Percentiles rank a stretch among this genome's conserved stretches.
phyloP scores from a whole-genome alignment of 2,113 vertebrate species.

The Nematolebias whitei region DNA sequence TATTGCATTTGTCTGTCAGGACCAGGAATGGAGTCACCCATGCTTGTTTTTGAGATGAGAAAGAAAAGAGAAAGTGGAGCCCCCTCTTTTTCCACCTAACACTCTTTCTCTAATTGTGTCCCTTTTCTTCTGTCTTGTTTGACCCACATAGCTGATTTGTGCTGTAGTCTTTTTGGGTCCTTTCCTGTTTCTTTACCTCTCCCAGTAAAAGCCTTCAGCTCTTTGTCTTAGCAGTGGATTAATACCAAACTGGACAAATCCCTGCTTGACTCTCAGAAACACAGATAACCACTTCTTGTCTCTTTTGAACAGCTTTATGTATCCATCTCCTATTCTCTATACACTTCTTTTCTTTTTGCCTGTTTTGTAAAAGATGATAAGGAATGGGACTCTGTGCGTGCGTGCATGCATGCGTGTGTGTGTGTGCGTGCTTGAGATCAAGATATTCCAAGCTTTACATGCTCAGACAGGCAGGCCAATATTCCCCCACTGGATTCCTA shows the following conservation, averaged over 20 bases:
- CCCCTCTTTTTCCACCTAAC: slow-evolving; percentile 4
- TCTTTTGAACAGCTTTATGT: slow-evolving; percentile 52
- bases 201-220: slow-evolving; percentile 69
- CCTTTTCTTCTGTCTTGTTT: slow-evolving; percentile 58
- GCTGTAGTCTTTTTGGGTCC: slow-evolving; percentile 50
- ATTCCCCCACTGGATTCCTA: slow-evolving; percentile 78
- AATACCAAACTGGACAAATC: slow-evolving; percentile 63
- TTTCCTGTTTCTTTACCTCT: slow-evolving; percentile 60
- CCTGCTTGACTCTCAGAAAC: slow-evolving; percentile 52
- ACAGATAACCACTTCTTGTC: slow-evolving; percentile 41
- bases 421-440: slow-evolving; percentile 28
- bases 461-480: slow-evolving; percentile 78
- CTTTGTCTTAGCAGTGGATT: slow-evolving; percentile 71
- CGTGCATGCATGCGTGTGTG: slow-evolving; percentile 42
- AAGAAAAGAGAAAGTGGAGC: slow-evolving; percentile 37
- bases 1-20: slow-evolving; percentile 41
- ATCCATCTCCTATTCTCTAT: slow-evolving; percentile 55
- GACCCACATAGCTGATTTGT: slow-evolving; percentile 75
- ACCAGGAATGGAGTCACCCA: slow-evolving; percentile 34
- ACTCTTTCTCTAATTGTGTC: slow-evolving; percentile 36
- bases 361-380: slow-evolving; percentile 44
- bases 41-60: slow-evolving; percentile 29
- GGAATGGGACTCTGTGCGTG: too few relatives aligned
- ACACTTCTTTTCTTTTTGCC: slow-evolving; percentile 21
- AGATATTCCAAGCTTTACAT: slow-evolving; percentile 58